Conservation (phyloP, 1,140 invertebrate species). For the Zaprionus capensis region DNA sequence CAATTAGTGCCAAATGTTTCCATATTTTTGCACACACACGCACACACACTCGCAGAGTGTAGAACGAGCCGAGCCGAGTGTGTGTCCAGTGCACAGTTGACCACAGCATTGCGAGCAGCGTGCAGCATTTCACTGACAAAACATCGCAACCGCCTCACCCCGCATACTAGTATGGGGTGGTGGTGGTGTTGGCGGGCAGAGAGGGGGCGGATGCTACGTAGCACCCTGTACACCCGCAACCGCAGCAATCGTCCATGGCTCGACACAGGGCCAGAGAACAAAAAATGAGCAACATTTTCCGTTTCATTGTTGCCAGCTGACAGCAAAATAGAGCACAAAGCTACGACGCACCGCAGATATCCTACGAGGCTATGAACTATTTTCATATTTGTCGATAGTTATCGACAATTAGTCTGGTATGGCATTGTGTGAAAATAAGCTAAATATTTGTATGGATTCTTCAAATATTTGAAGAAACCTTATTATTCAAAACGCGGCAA, state of each 20-base stretch:
- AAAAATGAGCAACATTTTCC: slow-evolving; percentile 78
- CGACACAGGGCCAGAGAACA: slow-evolving; percentile 44
- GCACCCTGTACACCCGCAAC: slow-evolving; percentile 35
- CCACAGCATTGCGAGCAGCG: slow-evolving; percentile 49
- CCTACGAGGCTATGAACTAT: neutral
- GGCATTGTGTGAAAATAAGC: no score
- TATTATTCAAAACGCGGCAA: neutral
- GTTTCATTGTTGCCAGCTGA: slow-evolving; percentile 71
- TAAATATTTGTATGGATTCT: no score
- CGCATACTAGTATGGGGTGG: neutral
- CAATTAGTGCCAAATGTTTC: slow-evolving; percentile 82
- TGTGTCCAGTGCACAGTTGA: slow-evolving; percentile 50
- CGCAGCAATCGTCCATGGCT: slow-evolving; percentile 50
- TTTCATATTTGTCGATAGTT: neutral
- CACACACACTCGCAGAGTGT: slow-evolving; percentile 2
- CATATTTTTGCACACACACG: slow-evolving; percentile 70
- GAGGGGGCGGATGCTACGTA: neutral
- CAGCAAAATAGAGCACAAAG: slow-evolving; percentile 26
- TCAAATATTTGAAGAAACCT: neutral
- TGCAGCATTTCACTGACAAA: slow-evolving; percentile 51
- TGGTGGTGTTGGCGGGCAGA: neutral
- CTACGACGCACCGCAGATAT: slow-evolving; percentile 21
- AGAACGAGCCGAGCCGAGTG: neutral
- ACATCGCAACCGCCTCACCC: slow-evolving; percentile 35
- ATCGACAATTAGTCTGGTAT: no score